Conservation (phyloP, 2,888 invertebrate genomes). For the Hedychridium roseum region DNA sequence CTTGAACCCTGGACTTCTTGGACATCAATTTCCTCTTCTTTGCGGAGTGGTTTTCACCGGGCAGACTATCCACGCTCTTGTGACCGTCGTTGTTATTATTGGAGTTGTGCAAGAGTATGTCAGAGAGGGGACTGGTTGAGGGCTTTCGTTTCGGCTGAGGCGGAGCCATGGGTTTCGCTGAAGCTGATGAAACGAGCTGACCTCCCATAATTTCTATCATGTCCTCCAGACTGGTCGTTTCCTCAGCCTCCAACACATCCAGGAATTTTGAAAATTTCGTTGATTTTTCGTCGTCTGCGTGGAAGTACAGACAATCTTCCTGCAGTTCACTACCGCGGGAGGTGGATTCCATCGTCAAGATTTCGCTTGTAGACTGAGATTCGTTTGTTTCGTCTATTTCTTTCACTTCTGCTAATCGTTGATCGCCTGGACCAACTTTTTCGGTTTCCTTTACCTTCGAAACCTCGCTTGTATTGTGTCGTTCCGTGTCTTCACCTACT, state of each 20-base stretch:
- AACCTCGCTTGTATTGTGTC: no score
- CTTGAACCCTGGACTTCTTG: constrained; percentile 45
- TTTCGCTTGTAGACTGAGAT: neutral
- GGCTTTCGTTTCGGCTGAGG: constrained; percentile 48
- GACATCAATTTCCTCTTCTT: constrained; percentile 52
- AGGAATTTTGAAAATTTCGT: constrained; percentile 48
- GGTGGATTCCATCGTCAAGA: no score
- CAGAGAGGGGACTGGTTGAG: constrained; percentile 49
- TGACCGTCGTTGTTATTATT: constrained; percentile 54
- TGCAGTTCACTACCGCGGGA: neutral
- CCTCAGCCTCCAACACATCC: constrained; percentile 37
- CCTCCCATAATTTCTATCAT: constrained; percentile 45
- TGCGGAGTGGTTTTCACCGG: constrained; percentile 31
- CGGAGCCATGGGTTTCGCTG: constrained; percentile 49
- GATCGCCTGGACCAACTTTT: constrained; percentile 8
- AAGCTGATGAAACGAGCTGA: constrained; percentile 35
- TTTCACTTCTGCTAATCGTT: neutral
- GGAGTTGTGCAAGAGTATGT: constrained; percentile 50
- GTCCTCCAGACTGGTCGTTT: constrained; percentile 34
- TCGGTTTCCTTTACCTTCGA: neutral
- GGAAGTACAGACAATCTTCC: constrained; percentile 53
- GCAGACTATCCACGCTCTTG: constrained; percentile 25
- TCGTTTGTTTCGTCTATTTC: neutral
- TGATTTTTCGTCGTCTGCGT: constrained; percentile 42
- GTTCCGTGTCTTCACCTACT: no score